Evolutionary conservation across 2,797 vertebrate genomes (phyloP).

Genomic region (Huso huso): DNA sequence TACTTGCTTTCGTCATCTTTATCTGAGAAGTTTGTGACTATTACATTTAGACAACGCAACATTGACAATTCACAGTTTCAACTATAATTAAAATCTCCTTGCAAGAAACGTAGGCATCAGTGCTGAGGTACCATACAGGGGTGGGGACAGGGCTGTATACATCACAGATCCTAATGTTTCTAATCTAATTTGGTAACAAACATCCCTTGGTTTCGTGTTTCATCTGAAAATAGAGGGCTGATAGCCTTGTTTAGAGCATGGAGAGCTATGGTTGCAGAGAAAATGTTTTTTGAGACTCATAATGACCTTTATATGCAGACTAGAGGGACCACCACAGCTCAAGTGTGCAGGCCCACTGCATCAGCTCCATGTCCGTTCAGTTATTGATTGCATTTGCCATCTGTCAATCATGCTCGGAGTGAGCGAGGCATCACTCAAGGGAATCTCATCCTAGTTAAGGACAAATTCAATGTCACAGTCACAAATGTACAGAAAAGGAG

Average conservation of each 20-base stretch:
- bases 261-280: neutral
- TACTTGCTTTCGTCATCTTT: too few species aligned
- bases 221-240: too few species aligned
- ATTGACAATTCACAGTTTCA: neutral
- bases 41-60: neutral
- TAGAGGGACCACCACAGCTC: constrained; percentile 2
- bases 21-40: neutral
- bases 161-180: too few species aligned
- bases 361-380: constrained; percentile 26
- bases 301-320: too few species aligned
- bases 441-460: constrained; percentile 21
- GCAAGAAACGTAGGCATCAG: constrained; percentile 45
- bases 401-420: constrained; percentile 19
- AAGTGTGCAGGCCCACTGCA: constrained; percentile 14
- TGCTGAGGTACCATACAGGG: too few species aligned
- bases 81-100: constrained; percentile 13
- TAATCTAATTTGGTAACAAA: too few species aligned
- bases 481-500: constrained; percentile 8
- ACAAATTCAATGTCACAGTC: constrained; percentile 23
- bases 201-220: too few species aligned
- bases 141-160: too few species aligned
- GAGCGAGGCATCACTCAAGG: neutral
- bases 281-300: neutral
- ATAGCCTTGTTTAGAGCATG: too few species aligned
- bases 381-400: constrained; percentile 15